Evolutionary conservation across 2,888 invertebrate genomes (phyloP).

Genomic region (Drosophila phalerata): DNA sequence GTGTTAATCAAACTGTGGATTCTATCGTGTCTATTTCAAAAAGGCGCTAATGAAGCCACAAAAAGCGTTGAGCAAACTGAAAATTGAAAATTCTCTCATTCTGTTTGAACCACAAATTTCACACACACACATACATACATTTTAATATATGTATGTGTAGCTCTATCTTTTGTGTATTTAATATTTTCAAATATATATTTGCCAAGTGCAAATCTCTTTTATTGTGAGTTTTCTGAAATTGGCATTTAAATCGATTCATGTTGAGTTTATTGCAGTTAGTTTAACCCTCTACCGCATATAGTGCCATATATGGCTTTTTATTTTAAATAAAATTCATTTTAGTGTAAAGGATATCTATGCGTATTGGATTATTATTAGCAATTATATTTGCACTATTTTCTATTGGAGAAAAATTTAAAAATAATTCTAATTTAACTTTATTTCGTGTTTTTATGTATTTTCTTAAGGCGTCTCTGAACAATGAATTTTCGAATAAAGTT

Average conservation of each 20-base stretch:
- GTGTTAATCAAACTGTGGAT: slow-evolving; percentile 58
- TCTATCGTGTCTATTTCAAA: slow-evolving; percentile 2
- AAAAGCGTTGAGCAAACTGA: slow-evolving; percentile 53
- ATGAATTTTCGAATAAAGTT: too few species aligned
- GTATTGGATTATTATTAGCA: too few species aligned
- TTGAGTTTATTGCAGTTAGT: slow-evolving; percentile 15
- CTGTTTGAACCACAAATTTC: slow-evolving; percentile 9
- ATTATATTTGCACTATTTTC: too few species aligned
- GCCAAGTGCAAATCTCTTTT: background rate
- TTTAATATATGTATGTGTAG: background rate
- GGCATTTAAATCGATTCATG: slow-evolving; percentile 33
- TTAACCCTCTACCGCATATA: too few species aligned
- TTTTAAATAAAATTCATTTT: too few species aligned
- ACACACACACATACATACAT: background rate
- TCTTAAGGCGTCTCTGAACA: too few species aligned
- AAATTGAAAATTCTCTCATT: slow-evolving; percentile 44
- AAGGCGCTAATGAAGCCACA: slow-evolving; percentile 73
- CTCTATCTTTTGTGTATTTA: background rate
- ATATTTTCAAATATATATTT: slow-evolving; percentile 12
- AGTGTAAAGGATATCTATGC: too few species aligned
- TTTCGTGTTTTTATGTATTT: too few species aligned
- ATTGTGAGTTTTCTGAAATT: slow-evolving; percentile 24
- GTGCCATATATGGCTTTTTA: too few species aligned
- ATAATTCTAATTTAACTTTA: too few species aligned
- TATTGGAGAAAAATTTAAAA: too few species aligned